Evolutionary conservation across 1,140 invertebrate genomes (phyloP), one percentile per base, ranked within the genome.

Genomic region (Calephelis nemesis): DNA sequence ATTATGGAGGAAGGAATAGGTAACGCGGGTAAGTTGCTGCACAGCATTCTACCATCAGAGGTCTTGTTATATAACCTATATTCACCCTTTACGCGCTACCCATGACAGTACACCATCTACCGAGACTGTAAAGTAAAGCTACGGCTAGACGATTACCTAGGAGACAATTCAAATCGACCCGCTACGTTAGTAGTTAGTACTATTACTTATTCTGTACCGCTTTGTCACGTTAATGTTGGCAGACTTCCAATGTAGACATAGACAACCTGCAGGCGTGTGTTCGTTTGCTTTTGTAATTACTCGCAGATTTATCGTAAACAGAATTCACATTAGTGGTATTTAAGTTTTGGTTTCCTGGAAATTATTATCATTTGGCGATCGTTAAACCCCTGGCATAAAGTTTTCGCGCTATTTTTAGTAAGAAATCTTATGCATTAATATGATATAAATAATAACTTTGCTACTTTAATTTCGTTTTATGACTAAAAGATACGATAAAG

Each of bases 121-220:
- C 30, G 30, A 30, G 2, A 30, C 30, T 30, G 30, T 30, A 30
- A 30, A 4, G 30, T 30, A 30, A 4, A 30, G 30, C 4, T 30
- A 30, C 30, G 30, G 30, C 30, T 30, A 30, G 30, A 30, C 30
- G 30, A 30, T 30, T 30, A 2, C 30, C 3, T 30, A 30, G 0
- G 30, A 4, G 30, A 30, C 2, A 30, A 30, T 30, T 30, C 30
- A 30, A 30, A 30, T 30, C 30, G 30, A 30, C 30, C 30, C 4
- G 30, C 4, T 30, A 30, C 30, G 30, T 30, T 30, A 30, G 48
- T n/a, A 49, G 30, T 30, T 30, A 30, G 48, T n/a, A 49, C 11
- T 49, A 49, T 5, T 30, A 49, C 12, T n/a, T 74, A 75, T 72
- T 78, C 78, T 72, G 76, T 78, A 72, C 73, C 73, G 73, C 70